Conservation (phyloP, 1,140 invertebrate species). For the Scaptomyza pallida region DNA sequence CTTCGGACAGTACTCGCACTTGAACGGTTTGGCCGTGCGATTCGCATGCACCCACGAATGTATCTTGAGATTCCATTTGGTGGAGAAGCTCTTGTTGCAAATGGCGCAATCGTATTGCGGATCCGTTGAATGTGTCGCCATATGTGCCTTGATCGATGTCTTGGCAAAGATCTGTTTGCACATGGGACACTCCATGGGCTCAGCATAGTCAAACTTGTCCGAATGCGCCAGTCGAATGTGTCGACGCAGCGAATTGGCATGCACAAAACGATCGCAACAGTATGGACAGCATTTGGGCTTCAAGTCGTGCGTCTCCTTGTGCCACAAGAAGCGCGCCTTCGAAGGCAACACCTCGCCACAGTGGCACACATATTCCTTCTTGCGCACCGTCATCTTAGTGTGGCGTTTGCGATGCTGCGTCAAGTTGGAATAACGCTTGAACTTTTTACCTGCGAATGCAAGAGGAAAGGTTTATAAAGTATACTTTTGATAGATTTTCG, state of each 20-base stretch:
- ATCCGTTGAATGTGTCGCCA: constrained; percentile 88
- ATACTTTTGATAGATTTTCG: no score
- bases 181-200: constrained; percentile 91
- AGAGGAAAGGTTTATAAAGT: background rate
- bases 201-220: constrained; percentile 88
- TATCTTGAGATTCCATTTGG: constrained; percentile 94
- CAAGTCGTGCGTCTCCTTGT: constrained; percentile 92
- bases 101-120: constrained; percentile 91
- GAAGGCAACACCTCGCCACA: constrained; percentile 93
- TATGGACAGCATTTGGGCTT: constrained; percentile 92
- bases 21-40: constrained; percentile 92
- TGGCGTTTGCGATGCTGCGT: constrained; percentile 92
- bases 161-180: constrained; percentile 92
- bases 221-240: constrained; percentile 93
- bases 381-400: constrained; percentile 88
- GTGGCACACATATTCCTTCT: constrained; percentile 91
- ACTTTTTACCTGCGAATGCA: constrained; percentile 86
- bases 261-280: constrained; percentile 93
- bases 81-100: constrained; percentile 93
- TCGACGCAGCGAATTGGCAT: constrained; percentile 91
- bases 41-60: constrained; percentile 95
- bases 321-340: constrained; percentile 92
- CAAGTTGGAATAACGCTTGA: constrained; percentile 92
- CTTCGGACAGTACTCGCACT: constrained; percentile 92
- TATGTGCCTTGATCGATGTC: constrained; percentile 91